phyloP scores from a whole-genome alignment of 2,113 vertebrate species.

The Percina caprodes region DNA sequence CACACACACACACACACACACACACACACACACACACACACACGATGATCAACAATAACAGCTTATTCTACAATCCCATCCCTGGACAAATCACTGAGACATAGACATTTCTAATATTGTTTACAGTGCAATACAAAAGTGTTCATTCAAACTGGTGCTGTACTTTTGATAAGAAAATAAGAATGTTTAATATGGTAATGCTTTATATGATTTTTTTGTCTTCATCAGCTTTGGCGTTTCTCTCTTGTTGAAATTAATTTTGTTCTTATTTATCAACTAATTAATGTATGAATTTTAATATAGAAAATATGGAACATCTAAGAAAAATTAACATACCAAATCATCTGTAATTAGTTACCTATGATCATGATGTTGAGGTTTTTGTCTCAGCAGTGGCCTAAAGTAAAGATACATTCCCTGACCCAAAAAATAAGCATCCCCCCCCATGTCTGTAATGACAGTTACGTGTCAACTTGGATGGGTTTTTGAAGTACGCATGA shows the following conservation, averaged over 20 bases:
- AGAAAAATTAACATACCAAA: constrained; percentile 92
- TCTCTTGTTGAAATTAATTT: constrained; percentile 66
- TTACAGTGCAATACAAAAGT: constrained; percentile 92
- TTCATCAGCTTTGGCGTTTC: constrained; percentile 93
- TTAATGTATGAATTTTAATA: constrained; percentile 87
- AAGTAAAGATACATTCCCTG: constrained; percentile 60
- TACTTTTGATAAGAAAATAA: constrained; percentile 92
- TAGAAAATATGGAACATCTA: constrained; percentile 93
- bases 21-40: constrained; percentile 60
- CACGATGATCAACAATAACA: constrained; percentile 80
- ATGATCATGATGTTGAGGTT: constrained; percentile 87
- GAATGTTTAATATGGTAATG: constrained; percentile 88
- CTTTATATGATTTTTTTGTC: constrained; percentile 84
- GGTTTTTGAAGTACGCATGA: constrained; percentile 71
- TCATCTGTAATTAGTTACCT: constrained; percentile 87
- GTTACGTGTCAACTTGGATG: constrained; percentile 62
- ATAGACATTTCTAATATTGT: constrained; percentile 86
- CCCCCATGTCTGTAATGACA: constrained; percentile 46
- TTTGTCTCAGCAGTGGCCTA: constrained; percentile 68
- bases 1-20: constrained; percentile 38
- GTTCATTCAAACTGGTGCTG: constrained; percentile 88
- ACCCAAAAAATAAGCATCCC: constrained; percentile 55
- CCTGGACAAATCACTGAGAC: constrained; percentile 84
- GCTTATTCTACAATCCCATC: constrained; percentile 85
- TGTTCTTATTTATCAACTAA: constrained; percentile 75